Conservation (phyloP, 2,797 vertebrate species). For the Tapera naevia region DNA sequence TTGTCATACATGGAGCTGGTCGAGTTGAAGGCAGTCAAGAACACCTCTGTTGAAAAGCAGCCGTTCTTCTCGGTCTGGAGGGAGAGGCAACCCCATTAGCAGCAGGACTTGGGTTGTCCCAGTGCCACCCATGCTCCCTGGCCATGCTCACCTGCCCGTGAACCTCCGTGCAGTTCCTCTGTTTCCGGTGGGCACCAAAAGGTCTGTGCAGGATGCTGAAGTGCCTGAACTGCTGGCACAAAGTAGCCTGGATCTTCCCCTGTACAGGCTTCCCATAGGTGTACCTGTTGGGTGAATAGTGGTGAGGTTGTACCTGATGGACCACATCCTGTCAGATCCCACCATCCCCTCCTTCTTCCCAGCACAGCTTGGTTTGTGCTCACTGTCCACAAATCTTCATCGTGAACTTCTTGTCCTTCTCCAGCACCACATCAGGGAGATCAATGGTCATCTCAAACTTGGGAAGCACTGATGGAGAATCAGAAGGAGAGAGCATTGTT, state of each 20-base stretch:
- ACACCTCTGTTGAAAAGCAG: conserved; percentile 3
- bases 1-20: accelerated
- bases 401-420: neutral
- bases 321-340: neutral
- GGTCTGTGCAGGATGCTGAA: accelerated
- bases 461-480: conserved; percentile 27
- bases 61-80: conserved; percentile 4
- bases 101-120: neutral
- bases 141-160: conserved; percentile 37
- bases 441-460: conserved; percentile 18
- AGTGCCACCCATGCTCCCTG: accelerated
- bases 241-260: neutral
- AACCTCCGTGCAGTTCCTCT: neutral
- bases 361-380: neutral
- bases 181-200: accelerated
- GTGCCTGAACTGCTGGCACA: neutral
- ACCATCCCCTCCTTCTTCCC: neutral
- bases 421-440: neutral
- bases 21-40: neutral
- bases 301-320: neutral
- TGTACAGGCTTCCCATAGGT: conserved; percentile 46
- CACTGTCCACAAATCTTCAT: conserved; percentile 29
- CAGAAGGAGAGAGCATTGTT: neutral
- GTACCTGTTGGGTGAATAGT: neutral
- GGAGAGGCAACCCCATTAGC: neutral